Conservation (phyloP, 30 jellyfish, hydroid and myxozoan species). For the Aurelia sp. region DNA sequence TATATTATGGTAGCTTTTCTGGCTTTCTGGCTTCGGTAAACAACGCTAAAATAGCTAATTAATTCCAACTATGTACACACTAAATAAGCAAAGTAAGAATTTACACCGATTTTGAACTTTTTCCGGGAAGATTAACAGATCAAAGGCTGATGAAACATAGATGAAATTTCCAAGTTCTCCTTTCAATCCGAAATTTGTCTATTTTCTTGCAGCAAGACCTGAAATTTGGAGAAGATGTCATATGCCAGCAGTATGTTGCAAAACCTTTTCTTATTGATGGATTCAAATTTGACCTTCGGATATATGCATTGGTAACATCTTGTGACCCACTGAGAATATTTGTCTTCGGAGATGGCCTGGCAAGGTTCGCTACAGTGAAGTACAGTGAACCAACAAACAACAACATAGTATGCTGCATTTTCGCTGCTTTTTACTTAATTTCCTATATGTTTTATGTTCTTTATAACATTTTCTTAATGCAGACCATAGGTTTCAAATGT, state of each 20-base stretch:
- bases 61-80: too few relatives aligned
- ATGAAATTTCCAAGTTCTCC: background rate
- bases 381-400: slow-evolving; percentile 75
- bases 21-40: too few relatives aligned
- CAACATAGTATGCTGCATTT: slow-evolving; percentile 56
- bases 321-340: slow-evolving; percentile 93
- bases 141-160: too few relatives aligned
- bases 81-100: too few relatives aligned
- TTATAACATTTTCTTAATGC: too few relatives aligned
- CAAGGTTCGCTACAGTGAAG: slow-evolving; percentile 95
- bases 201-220: slow-evolving; percentile 76
- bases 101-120: too few relatives aligned
- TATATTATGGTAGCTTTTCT: too few relatives aligned
- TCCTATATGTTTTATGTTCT: too few relatives aligned
- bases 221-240: slow-evolving; percentile 92
- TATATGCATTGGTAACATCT: slow-evolving; percentile 90
- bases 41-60: too few relatives aligned
- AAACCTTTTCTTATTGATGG: slow-evolving; percentile 97
- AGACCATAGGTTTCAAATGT: too few relatives aligned
- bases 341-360: slow-evolving; percentile 93
- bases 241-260: slow-evolving; percentile 95
- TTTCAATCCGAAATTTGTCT: background rate
- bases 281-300: slow-evolving; percentile 92
- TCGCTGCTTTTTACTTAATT: too few relatives aligned
- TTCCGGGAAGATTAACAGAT: too few relatives aligned